Conservation (phyloP, 2,797 vertebrate genomes). For the Borostomias antarcticus region DNA sequence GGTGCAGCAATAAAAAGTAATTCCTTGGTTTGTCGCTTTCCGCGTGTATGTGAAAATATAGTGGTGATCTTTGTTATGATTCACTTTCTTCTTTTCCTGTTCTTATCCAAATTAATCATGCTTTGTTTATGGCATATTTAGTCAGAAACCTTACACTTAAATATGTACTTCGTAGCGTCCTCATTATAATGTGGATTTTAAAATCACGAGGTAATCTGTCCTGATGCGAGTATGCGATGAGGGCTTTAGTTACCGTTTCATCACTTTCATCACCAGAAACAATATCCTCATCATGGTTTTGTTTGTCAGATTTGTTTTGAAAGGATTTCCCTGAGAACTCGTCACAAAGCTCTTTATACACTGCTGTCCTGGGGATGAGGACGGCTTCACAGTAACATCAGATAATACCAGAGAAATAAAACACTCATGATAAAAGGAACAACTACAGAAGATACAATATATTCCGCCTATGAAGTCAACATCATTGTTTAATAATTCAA, state of each 20-base stretch:
- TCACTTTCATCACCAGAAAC: neutral
- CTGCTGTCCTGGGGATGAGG: constrained; percentile 59
- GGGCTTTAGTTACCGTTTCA: constrained; percentile 25
- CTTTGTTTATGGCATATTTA: constrained; percentile 6
- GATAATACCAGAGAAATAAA: constrained; percentile 44
- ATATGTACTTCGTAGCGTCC: constrained; percentile 22
- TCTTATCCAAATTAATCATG: constrained; percentile 26
- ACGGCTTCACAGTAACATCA: constrained; percentile 59
- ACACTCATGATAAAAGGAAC: constrained; percentile 44
- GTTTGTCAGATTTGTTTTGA: constrained; percentile 43
- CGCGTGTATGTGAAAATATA: constrained; percentile 27
- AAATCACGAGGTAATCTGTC: constrained; percentile 29
- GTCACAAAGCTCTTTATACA: constrained; percentile 57
- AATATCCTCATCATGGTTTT: constrained; percentile 33
- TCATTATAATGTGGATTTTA: constrained; percentile 28
- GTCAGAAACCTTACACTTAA: constrained; percentile 32
- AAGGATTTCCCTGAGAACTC: constrained; percentile 72
- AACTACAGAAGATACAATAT: too few relatives aligned
- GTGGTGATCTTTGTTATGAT: constrained; percentile 20
- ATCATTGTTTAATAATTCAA: constrained; percentile 8
- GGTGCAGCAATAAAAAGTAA: constrained; percentile 15
- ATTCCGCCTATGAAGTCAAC: too few relatives aligned
- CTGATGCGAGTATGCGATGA: constrained; percentile 53
- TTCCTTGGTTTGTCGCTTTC: constrained; percentile 35
- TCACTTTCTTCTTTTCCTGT: constrained; percentile 27